Evolutionary conservation across 2,888 invertebrate genomes (phyloP).

Genomic region (Hypercompe scribonia): DNA sequence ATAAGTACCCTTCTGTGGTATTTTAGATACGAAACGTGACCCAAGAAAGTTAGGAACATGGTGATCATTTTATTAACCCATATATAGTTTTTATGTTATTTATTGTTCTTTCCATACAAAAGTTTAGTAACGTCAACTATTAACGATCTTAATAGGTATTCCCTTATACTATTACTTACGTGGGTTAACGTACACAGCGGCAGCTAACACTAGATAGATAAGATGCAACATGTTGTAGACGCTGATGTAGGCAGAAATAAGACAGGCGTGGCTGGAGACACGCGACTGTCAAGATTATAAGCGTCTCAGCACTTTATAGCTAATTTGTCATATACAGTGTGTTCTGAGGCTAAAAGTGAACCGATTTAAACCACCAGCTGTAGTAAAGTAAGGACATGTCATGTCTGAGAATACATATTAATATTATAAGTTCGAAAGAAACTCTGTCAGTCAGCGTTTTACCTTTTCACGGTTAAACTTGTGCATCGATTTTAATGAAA

Average conservation of each 20-base stretch:
- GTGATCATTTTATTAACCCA: neutral
- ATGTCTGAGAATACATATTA: too few relatives aligned
- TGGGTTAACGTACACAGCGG: constrained; percentile 4
- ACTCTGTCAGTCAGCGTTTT: too few relatives aligned
- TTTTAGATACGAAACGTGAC: neutral
- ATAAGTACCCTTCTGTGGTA: too few relatives aligned
- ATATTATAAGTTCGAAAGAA: too few relatives aligned
- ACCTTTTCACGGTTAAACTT: too few relatives aligned
- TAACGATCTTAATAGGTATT: neutral
- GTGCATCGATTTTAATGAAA: too few relatives aligned
- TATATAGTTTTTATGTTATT: neutral
- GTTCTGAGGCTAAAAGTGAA: constrained; percentile 23
- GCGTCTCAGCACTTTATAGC: constrained; percentile 53
- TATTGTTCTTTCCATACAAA: neutral
- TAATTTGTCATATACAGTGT: constrained; percentile 56
- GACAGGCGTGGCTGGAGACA: constrained; percentile 35
- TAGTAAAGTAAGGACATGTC: neutral
- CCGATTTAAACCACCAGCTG: neutral
- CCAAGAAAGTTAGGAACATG: neutral
- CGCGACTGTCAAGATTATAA: constrained; percentile 52
- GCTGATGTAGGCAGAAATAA: neutral
- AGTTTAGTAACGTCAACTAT: neutral
- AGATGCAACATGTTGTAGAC: neutral
- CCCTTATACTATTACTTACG: constrained; percentile 18
- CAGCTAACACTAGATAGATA: constrained; percentile 4